These are phyloP conservation scores for Xestobium rufovillosum DNA, from an alignment of 2,888 invertebrate species.

Conservation along the genomic window DNA sequence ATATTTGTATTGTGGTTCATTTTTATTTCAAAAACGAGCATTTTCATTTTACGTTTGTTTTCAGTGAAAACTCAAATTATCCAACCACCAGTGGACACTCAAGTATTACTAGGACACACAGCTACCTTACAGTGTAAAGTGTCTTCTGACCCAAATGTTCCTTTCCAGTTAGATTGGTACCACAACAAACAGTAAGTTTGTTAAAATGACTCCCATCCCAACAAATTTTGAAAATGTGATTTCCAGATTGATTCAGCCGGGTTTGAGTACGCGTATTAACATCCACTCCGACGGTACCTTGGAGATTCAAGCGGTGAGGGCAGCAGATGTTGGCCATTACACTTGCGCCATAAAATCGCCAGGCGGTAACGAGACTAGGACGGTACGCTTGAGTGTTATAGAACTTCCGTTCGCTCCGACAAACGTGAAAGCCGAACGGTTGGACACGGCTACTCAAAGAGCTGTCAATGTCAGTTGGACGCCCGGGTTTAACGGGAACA, in stretches of 20 bases:
- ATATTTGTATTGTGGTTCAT: conserved; percentile 8
- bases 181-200: conserved; percentile 73
- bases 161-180: conserved; percentile 82
- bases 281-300: conserved; percentile 77
- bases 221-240: too few species aligned
- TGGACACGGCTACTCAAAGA: conserved; percentile 58
- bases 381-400: conserved; percentile 78
- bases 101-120: conserved; percentile 85
- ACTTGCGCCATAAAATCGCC: conserved; percentile 83
- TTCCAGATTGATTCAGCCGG: conserved; percentile 51
- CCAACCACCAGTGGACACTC: conserved; percentile 86
- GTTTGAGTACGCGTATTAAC: conserved; percentile 62
- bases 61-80: conserved; percentile 88
- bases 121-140: conserved; percentile 93
- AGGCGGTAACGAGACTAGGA: conserved; percentile 88
- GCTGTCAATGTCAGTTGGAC: conserved; percentile 92
- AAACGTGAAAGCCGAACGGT: conserved; percentile 67
- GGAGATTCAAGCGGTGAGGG: conserved; percentile 80
- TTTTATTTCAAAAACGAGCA: too few species aligned
- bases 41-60: background rate
- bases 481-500: conserved; percentile 95
- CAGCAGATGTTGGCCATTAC: conserved; percentile 90
- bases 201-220: too few species aligned
- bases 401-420: conserved; percentile 93
- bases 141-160: conserved; percentile 81